Evolutionary conservation across 2,888 invertebrate species (phyloP), one percentile per base, ranked within the genome.

Genomic region (Frankliniella fusca): DNA sequence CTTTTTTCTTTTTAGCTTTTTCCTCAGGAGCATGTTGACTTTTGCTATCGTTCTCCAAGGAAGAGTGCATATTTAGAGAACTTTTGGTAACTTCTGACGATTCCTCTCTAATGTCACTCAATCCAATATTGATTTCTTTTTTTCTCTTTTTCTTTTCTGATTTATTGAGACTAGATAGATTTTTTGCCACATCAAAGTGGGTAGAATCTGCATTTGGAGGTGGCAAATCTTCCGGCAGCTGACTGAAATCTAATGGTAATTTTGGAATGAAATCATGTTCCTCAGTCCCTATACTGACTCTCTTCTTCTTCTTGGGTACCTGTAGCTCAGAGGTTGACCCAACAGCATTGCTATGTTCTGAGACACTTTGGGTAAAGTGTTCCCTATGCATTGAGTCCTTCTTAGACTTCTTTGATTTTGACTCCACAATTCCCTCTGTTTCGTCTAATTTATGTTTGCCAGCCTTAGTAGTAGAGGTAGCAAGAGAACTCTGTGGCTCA

Each of bases 221-320:
- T 10, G 70, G 70, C 9, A 76, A 9, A 76, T 76, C 70, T 9
- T 76, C 70, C 27, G 70, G 70, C 12, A 76, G 27, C 12, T 76
- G 70, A 27, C 70, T 76, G n/a, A 76, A 27, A 76, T 76, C 70
- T 76, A 76, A 23, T 76, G 70, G 27, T 27, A 76, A 76, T 76
- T 27, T n/a, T 11, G 70, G 70, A 76, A 76, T 76, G 27, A 76
- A 76, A 76, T 76, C 70, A 11, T 9, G 9, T 27, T 76, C 70
- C 23, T 76, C 70, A 27, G 27, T 12, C 5, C 70, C 70, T 27
- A 76, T 27, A 27, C 70, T 76, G 2, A 76, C 27, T 27, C 27
- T 76, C 70, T 76, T 76, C 70, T 76, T 76, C 70, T 76, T 76
- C 27, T 76, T 76, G 0, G 27, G 3, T 76, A 38, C 38, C 2